A percentile compares a stretch with the other conserved stretches of the same genome.
These are phyloP conservation scores for Drosophila neonasuta DNA, from an alignment of 2,888 invertebrate genomes.

Conservation along the genomic window DNA sequence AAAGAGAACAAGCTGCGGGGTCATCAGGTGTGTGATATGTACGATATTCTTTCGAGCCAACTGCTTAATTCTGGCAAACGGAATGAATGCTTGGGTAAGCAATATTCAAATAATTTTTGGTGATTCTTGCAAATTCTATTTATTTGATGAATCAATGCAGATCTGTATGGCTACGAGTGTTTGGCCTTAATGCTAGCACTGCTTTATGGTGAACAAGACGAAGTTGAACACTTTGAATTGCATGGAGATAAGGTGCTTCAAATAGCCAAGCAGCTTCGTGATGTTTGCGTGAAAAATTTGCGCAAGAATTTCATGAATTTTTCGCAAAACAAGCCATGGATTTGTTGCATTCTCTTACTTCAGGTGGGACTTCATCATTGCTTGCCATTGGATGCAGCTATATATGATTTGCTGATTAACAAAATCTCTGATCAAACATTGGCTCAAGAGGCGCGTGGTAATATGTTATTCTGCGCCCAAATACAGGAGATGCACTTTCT, in stretches of 20 bases:
- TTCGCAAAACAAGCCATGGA: conserved; percentile 29
- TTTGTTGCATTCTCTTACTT: conserved; percentile 49
- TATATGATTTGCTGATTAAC: conserved; percentile 40
- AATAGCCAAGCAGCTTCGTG: conserved; percentile 29
- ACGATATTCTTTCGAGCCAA: conserved; percentile 30
- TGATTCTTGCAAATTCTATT: neutral
- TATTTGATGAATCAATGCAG: conserved; percentile 19
- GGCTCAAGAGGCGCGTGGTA: neutral
- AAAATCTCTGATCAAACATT: conserved; percentile 13
- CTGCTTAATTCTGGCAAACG: conserved; percentile 21
- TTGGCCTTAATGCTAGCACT: conserved; percentile 53
- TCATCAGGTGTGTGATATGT: conserved; percentile 38
- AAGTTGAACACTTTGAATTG: conserved; percentile 8
- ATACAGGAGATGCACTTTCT: conserved; percentile 46
- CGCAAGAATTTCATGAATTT: conserved; percentile 15
- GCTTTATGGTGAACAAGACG: conserved; percentile 14
- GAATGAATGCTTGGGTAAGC: conserved; percentile 36
- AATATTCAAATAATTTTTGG: neutral
- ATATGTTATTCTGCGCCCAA: conserved; percentile 7
- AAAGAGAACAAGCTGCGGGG: conserved; percentile 34
- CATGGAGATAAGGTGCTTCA: conserved; percentile 10
- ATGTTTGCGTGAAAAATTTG: conserved; percentile 40
- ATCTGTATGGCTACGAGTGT: conserved; percentile 51
- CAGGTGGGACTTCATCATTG: conserved; percentile 22
- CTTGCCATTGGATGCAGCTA: conserved; percentile 22